phyloP scores from a whole-genome alignment of 2,888 invertebrate species.

The Stenolophus ochropezus region DNA sequence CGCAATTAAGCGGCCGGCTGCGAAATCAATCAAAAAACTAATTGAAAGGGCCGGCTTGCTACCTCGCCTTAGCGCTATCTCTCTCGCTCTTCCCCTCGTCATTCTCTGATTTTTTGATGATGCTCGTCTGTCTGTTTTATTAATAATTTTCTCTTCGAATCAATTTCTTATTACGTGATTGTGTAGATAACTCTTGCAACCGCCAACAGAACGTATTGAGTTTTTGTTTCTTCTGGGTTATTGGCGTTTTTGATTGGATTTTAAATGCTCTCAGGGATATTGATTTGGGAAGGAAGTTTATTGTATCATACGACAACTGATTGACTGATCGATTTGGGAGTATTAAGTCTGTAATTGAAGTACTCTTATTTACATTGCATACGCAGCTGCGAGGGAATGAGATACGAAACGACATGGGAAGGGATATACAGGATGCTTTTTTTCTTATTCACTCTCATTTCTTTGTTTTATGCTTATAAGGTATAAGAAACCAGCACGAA shows the following conservation, averaged over 20 bases:
- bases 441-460: not conserved
- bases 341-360: slow-evolving; percentile 33
- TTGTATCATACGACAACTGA: slow-evolving; percentile 39
- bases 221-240: slow-evolving; percentile 55
- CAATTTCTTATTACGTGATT: slow-evolving; percentile 71
- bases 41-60: slow-evolving; percentile 70
- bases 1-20: slow-evolving; percentile 72
- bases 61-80: slow-evolving; percentile 67
- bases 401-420: not conserved
- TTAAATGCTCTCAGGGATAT: slow-evolving; percentile 32
- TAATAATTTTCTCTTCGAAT: slow-evolving; percentile 71
- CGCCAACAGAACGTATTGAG: slow-evolving; percentile 24
- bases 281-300: slow-evolving; percentile 16
- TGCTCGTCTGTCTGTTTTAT: slow-evolving; percentile 68
- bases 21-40: slow-evolving; percentile 73
- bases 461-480: not conserved
- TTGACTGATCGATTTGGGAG: slow-evolving; percentile 20
- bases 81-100: slow-evolving; percentile 44
- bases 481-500: too few species aligned
- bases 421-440: not conserved
- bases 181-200: slow-evolving; percentile 62
- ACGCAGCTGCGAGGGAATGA: slow-evolving; percentile 24
- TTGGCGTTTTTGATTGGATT: slow-evolving; percentile 55
- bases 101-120: slow-evolving; percentile 51
- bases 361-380: slow-evolving; percentile 29